Evolutionary conservation across 2,797 vertebrate species (phyloP).

Genomic region (Leuciscus waleckii): DNA sequence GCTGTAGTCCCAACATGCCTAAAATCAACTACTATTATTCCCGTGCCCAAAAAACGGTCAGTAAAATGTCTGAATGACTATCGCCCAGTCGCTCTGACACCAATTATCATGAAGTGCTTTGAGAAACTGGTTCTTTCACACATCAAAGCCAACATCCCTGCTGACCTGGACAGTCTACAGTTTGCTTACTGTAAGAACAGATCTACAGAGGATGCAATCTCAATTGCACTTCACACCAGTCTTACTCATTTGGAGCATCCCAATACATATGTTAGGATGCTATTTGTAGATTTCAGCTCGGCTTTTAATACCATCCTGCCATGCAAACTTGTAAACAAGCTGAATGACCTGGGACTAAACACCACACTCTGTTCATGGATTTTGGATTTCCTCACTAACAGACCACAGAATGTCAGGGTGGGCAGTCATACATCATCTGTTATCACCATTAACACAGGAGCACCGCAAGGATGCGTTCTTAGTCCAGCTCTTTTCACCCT

Average conservation of each 20-base stretch:
- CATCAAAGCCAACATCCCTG: not conserved
- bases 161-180: not conserved
- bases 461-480: no score
- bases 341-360: not conserved
- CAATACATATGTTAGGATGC: not conserved
- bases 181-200: not conserved
- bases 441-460: no score
- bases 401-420: no score
- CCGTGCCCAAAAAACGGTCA: not conserved
- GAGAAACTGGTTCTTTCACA: not conserved
- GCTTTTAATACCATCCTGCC: not conserved
- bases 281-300: not conserved
- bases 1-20: not conserved
- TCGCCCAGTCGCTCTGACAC: not conserved
- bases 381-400: no score
- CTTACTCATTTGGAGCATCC: not conserved
- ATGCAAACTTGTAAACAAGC: not conserved
- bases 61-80: not conserved
- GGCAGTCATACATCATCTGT: no score
- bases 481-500: no score
- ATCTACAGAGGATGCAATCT: not conserved
- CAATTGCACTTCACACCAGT: not conserved
- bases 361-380: not conserved
- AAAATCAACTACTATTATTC: not conserved
- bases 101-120: slow-evolving; percentile 9